Conservation (phyloP, 2,888 invertebrate genomes). For the Bimastos eiseni region DNA sequence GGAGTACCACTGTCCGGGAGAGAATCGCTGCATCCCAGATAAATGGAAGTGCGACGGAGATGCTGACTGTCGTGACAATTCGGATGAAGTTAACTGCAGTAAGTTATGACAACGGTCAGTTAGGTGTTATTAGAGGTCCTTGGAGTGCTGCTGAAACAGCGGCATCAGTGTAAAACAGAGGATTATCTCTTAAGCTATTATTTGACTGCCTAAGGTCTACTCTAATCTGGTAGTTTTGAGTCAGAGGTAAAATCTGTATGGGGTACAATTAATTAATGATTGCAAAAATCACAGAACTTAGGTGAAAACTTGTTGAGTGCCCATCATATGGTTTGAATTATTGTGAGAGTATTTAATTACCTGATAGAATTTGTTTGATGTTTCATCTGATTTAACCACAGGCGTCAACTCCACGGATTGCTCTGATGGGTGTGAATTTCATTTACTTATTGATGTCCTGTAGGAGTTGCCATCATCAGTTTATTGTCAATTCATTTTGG, state of each 20-base stretch:
- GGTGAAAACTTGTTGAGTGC: not conserved
- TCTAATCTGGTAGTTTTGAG: no score
- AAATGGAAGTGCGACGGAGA: constrained; percentile 69
- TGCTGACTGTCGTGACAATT: constrained; percentile 51
- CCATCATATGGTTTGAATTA: not conserved
- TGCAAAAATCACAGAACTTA: not conserved
- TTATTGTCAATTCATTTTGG: not conserved
- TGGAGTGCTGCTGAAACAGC: no score
- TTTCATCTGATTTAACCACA: not conserved
- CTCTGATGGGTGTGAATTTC: not conserved
- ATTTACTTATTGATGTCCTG: not conserved
- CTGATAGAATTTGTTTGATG: not conserved
- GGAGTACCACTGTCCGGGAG: constrained; percentile 27
- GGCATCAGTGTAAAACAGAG: not conserved
- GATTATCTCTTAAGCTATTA: not conserved
- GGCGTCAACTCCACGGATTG: not conserved
- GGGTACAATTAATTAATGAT: no score
- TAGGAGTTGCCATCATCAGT: not conserved
- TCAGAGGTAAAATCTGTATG: no score
- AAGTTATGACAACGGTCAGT: not conserved
- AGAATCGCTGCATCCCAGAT: constrained; percentile 31
- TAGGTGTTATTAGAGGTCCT: no score
- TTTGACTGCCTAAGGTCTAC: not conserved
- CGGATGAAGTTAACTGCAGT: constrained; percentile 46
- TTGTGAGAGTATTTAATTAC: not conserved